Base-by-base conservation (phyloP, 2,888 invertebrate genomes). In the Melangyna quadrimaculata region DNA sequence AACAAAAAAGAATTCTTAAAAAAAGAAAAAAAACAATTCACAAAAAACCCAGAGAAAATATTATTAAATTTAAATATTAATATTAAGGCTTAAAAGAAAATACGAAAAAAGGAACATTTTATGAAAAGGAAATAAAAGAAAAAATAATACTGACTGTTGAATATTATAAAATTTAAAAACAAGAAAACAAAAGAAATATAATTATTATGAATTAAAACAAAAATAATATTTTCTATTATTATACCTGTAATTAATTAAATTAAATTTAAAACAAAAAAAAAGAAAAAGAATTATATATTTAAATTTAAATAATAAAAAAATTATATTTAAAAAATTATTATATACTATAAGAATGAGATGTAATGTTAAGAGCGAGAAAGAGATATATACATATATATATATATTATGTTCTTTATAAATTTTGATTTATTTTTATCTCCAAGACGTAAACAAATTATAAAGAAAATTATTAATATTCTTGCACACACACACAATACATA, bases 141-240 rank as follows among this genome's bases (percentile, higher is more conserved):
- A 22, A 14, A 53, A 75, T 81, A 77, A 73, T 86, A 86, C 78
- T 86, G 86, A 86, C 86, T 86, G 86, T 86, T 86, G 81, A 81
- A 86, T 86, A 86, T 81, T 86, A 70, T 63, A 80, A n/a, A 80
- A 77, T 45, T 24, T 35, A 67, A 81, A 63, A 32, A 22, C 51
- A 29, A 53, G 55, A 57, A n/a, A 61, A 24, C n/a, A 67, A 10
- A 35, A 51, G 12, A 22, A 72, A 17, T 43, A 77, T 80, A 77
- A 80, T 73, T 80, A 70, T 83, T 80, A 70, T 83, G 84, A 84
- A 75, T 45, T 81, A 59, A 78, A 55, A 72, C 37, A 63, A 71
- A 55, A 53, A 53, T 35, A 57, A 70, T 86, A 86, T 86, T 86
- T 86, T 86, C n/a, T 86, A 81, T 73, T 81, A 86, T 69, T 81